Conservation (phyloP, 2,888 invertebrate genomes). For the Polymixis lichenea region DNA sequence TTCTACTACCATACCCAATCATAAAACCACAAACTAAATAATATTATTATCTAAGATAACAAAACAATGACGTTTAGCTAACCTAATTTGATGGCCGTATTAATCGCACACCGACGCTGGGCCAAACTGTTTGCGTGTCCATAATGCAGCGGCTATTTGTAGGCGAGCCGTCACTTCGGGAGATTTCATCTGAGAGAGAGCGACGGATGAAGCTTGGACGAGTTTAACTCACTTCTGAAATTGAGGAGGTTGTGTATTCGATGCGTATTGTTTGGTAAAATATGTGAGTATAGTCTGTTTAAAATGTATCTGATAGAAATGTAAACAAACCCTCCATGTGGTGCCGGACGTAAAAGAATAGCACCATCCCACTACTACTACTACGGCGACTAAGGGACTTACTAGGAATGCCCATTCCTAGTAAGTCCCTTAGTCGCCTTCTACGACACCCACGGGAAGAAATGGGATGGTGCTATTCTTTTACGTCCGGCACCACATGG, state of each 20-base stretch:
- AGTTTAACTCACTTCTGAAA: slow-evolving; percentile 14
- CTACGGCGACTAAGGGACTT: too few relatives aligned
- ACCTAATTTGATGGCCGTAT: slow-evolving; percentile 41
- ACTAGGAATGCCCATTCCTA: too few relatives aligned
- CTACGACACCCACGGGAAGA: too few relatives aligned
- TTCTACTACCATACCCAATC: neutral
- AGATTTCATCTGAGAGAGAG: slow-evolving; percentile 21
- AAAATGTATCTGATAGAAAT: neutral
- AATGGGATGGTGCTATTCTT: too few relatives aligned
- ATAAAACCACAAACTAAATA: slow-evolving; percentile 6
- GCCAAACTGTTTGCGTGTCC: slow-evolving; percentile 40
- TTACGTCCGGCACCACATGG: too few relatives aligned
- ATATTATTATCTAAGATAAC: neutral
- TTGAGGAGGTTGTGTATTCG: neutral
- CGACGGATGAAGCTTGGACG: slow-evolving; percentile 14
- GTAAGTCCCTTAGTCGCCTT: too few relatives aligned
- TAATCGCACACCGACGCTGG: slow-evolving; percentile 15
- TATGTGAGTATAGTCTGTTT: neutral
- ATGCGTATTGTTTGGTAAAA: neutral
- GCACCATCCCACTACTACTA: too few relatives aligned
- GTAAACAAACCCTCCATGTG: neutral
- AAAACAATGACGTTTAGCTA: slow-evolving; percentile 8
- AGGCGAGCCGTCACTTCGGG: slow-evolving; percentile 25
- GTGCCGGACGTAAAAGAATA: too few relatives aligned
- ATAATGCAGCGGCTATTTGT: slow-evolving; percentile 47